Conservation (phyloP, 2,113 vertebrate genomes). For the Hemiprocne comata region DNA sequence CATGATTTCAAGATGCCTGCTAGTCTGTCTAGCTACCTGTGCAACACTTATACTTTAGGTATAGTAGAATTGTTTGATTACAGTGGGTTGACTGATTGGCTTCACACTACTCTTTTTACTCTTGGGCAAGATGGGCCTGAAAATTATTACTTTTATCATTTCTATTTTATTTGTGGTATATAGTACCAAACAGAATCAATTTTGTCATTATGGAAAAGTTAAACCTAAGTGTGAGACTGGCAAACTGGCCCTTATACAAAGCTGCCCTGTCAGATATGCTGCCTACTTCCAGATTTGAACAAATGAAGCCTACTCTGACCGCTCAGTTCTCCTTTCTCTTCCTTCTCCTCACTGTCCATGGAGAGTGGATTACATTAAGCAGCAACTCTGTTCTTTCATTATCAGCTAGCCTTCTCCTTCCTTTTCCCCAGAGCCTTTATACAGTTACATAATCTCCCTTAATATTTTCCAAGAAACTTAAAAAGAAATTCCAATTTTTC, state of each 20-base stretch:
- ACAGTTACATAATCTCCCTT: slow-evolving; percentile 30
- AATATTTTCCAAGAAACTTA: slow-evolving; percentile 9
- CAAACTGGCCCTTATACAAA: not conserved
- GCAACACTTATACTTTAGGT: not conserved
- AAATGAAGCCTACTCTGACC: not conserved
- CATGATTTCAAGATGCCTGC: not conserved
- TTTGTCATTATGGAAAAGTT: not conserved
- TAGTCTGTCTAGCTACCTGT: not conserved
- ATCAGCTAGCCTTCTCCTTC: not conserved
- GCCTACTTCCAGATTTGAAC: not conserved
- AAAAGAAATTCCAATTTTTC: slow-evolving; percentile 22
- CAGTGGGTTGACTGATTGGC: not conserved
- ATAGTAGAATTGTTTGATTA: not conserved
- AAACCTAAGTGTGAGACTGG: not conserved
- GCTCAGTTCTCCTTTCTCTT: rapidly evolving
- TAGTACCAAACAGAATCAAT: rapidly evolving
- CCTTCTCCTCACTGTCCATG: not conserved
- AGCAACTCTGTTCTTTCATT: not conserved
- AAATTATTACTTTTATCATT: not conserved
- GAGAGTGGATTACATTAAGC: slow-evolving; percentile 26
- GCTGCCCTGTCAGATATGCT: not conserved
- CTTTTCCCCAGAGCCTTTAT: not conserved
- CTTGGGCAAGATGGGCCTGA: not conserved
- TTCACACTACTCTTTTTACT: not conserved
- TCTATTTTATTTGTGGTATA: not conserved